These are phyloP conservation scores for Lepidocyrtinus sp. DNA, from an alignment of 2,888 invertebrate species.

Conservation along the genomic window DNA sequence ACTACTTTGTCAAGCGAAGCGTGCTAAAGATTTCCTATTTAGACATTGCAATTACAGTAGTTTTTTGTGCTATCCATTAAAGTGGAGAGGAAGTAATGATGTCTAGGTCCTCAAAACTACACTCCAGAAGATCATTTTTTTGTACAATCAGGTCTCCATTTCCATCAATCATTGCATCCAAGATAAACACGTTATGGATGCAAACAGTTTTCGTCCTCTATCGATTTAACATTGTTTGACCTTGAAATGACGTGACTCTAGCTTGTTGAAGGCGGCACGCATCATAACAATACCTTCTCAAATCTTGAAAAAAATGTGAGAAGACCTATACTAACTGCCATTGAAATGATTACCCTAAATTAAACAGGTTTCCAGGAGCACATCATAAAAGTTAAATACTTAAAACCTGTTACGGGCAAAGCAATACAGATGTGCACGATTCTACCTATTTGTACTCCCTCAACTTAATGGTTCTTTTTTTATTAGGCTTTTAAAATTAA, in stretches of 20 bases:
- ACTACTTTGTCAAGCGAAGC: too few relatives aligned
- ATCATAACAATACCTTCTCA: too few relatives aligned
- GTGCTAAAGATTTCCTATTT: too few relatives aligned
- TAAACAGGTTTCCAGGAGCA: neutral
- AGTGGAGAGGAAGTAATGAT: too few relatives aligned
- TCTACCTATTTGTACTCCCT: neutral
- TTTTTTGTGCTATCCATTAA: too few relatives aligned
- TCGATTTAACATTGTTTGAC: neutral
- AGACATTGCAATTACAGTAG: too few relatives aligned
- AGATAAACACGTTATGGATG: neutral
- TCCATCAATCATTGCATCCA: neutral
- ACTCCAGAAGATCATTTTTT: too few relatives aligned
- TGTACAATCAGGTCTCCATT: too few relatives aligned
- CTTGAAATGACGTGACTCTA: neutral
- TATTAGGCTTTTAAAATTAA: neutral
- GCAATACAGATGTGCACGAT: neutral
- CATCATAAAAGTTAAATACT: neutral
- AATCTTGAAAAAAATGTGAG: too few relatives aligned
- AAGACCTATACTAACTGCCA: too few relatives aligned
- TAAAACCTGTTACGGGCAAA: neutral
- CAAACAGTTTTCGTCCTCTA: neutral
- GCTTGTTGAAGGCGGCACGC: neutral
- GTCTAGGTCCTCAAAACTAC: too few relatives aligned
- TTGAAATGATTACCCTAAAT: neutral
- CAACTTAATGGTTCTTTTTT: neutral